Base-by-base conservation (phyloP, 2,113 vertebrate species). In the Calonectris borealis region DNA sequence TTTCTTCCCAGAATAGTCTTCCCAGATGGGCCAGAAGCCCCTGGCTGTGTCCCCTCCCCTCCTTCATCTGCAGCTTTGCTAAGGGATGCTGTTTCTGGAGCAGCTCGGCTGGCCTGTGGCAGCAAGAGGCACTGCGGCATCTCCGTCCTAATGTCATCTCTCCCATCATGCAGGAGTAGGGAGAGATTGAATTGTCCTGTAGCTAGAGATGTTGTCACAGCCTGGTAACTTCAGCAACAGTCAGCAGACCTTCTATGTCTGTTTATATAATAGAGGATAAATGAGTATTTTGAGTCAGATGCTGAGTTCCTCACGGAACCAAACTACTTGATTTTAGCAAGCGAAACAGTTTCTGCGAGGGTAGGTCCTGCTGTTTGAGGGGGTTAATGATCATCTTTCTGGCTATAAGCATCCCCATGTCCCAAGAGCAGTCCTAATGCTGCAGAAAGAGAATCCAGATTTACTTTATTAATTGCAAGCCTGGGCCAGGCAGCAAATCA, bases 381-480 rank as follows among this genome's bases (percentile, higher is more conserved):
- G 9, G 24, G 36, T 36, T 91, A 61, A 42, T 49, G 55, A 49
- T 36, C 60, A 29, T 42, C 48, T 77, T 70, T 70, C 29, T 57
- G 31, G 27, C 71, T 64, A 13, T 31, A 66, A 81, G 75, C 76
- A 71, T 32, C 71, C 32, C 0, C 0, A 6, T 66, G 34, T 73
- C 81, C 83, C 61, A 34, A 44, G 83, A 80, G 57, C 73, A 57
- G 73, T 6, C 20, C 60, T 82, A 42, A 31, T 38, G 76, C 72
- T 84, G 60, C 90, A 69, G 69, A 57, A 75, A 77, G 68, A 83
- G 49, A 80, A 87, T 32, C 61, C 86, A 75, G 27, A 27, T 83
- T 89, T 86, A 38, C 52, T 76, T 92, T 78, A 86, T 93, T 62
- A 93, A 80, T 51, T 77, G 40, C 81, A 84, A 87, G 73, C 64